Evolutionary conservation across 30 jellyfish, hydroid and myxozoan genomes (phyloP).

Genomic region (Aurelia sp.): DNA sequence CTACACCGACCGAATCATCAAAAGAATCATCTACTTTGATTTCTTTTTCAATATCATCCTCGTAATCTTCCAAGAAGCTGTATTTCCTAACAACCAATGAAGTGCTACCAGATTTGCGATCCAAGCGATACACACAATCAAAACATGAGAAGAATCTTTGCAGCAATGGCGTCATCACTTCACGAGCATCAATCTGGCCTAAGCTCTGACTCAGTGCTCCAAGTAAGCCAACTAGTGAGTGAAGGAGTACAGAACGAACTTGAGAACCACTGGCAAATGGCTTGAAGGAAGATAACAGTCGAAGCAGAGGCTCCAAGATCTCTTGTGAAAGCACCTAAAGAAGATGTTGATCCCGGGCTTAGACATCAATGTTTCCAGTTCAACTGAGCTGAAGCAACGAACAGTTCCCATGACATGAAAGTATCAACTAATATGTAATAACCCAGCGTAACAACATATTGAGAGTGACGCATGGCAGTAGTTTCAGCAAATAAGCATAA

Average conservation of each 20-base stretch:
- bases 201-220: slow-evolving; percentile 74
- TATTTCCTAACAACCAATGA: slow-evolving; percentile 62
- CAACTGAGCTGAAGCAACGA: no score
- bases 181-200: slow-evolving; percentile 87
- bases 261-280: slow-evolving; percentile 71
- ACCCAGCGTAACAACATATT: no score
- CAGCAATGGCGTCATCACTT: slow-evolving; percentile 77
- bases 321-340: slow-evolving; percentile 71
- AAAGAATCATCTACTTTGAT: slow-evolving; percentile 7
- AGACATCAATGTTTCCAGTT: no score
- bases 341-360: not conserved
- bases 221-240: slow-evolving; percentile 67
- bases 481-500: no score
- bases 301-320: slow-evolving; percentile 86
- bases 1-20: slow-evolving; percentile 1
- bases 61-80: slow-evolving; percentile 30
- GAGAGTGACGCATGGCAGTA: no score
- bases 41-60: slow-evolving; percentile 12
- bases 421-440: no score
- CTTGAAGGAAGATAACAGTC: slow-evolving; percentile 74
- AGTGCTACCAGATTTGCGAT: slow-evolving; percentile 38
- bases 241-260: slow-evolving; percentile 57
- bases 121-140: slow-evolving; percentile 86
- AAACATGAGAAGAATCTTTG: slow-evolving; percentile 93
- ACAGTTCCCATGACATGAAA: no score